Percentiles rank a stretch among this genome's conserved stretches.
Conservation (phyloP, 1,140 invertebrate species). For the Panagrolaimus sp. region DNA sequence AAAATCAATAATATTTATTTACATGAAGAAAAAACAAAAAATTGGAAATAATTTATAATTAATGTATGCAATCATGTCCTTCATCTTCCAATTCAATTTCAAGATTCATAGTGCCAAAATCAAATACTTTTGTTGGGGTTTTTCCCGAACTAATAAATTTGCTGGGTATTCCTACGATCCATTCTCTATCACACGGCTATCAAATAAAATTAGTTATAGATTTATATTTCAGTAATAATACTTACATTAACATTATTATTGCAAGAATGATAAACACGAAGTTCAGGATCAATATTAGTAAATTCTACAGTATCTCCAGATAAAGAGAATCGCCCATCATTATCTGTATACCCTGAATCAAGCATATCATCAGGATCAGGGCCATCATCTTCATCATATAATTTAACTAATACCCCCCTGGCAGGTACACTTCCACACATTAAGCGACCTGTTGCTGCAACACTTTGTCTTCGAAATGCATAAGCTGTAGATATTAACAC, state of each 20-base stretch:
- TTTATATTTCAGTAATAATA: no score
- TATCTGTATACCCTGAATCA: slow-evolving; percentile 37
- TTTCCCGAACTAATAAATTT: slow-evolving; percentile 45
- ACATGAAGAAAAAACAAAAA: not conserved
- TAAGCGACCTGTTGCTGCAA: slow-evolving; percentile 45
- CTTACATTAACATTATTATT: slow-evolving; percentile 31
- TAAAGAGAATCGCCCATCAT: slow-evolving; percentile 43
- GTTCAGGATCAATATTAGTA: slow-evolving; percentile 55
- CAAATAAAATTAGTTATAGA: slow-evolving; percentile 16
- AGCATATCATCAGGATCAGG: slow-evolving; percentile 57
- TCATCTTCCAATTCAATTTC: slow-evolving; percentile 55
- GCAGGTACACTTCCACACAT: slow-evolving; percentile 50
- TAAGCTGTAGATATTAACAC: not conserved
- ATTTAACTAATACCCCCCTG: slow-evolving; percentile 43
- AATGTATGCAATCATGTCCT: slow-evolving; percentile 44
- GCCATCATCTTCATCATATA: slow-evolving; percentile 53
- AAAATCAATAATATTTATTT: not conserved
- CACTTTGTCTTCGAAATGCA: slow-evolving; percentile 51
- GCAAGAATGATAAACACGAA: slow-evolving; percentile 55
- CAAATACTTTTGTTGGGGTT: not conserved
- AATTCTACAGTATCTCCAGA: slow-evolving; percentile 50
- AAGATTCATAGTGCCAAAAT: slow-evolving; percentile 25
- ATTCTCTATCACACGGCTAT: slow-evolving; percentile 56
- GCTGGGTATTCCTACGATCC: slow-evolving; percentile 51
- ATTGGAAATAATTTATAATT: slow-evolving; percentile 17